Conservation (phyloP, 2,888 invertebrate genomes). For the Ochropleura plecta region DNA sequence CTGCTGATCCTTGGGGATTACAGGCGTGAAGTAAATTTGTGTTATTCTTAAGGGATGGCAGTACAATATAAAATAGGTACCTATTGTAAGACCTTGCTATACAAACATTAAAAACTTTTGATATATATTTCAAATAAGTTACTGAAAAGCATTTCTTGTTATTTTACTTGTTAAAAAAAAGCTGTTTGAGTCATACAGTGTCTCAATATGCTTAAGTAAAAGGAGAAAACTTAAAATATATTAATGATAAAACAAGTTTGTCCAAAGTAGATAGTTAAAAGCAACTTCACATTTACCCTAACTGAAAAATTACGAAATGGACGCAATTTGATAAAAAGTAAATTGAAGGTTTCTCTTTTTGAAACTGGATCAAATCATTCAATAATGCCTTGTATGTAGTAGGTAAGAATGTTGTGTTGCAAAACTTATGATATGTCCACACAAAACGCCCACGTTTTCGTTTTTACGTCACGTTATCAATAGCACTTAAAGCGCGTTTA, state of each 20-base stretch:
- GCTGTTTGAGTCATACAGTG: neutral
- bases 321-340: conserved; percentile 15
- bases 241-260: conserved; percentile 25
- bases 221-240: conserved; percentile 29
- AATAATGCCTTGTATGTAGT: conserved; percentile 45
- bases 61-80: neutral
- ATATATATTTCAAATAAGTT: neutral
- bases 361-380: conserved; percentile 41
- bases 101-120: neutral
- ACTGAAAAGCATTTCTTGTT: neutral
- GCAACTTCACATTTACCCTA: conserved; percentile 5
- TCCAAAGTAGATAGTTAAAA: conserved; percentile 17
- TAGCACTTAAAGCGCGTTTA: conserved; percentile 85
- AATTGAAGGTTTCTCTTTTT: conserved; percentile 49
- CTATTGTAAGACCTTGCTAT: neutral
- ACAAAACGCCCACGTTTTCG: conserved; percentile 67
- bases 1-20: no score
- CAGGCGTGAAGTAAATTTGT: no score
- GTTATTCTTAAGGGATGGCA: neutral
- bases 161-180: neutral
- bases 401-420: conserved; percentile 45
- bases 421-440: conserved; percentile 62
- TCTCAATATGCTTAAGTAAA: neutral
- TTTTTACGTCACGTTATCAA: conserved; percentile 87
- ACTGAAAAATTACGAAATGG: conserved; percentile 24